phyloP scores from a whole-genome alignment of 2,113 vertebrate species.

The Myxocyprinus asiaticus region DNA sequence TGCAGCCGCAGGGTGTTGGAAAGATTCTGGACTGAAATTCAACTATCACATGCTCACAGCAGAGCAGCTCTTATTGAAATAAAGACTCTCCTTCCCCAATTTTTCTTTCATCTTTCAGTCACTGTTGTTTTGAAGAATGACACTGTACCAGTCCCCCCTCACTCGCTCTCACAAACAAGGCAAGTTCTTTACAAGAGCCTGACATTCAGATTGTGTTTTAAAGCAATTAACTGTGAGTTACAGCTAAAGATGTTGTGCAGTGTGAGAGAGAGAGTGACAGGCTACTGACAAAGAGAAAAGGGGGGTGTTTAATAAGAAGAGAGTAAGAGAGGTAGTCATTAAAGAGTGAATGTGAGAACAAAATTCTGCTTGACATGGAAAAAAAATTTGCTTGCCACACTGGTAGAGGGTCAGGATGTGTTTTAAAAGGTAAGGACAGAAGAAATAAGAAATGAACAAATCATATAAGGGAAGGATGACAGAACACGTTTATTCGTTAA shows the following conservation, averaged over 20 bases:
- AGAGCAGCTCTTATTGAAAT: not conserved
- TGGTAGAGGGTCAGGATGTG: not conserved
- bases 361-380: not conserved
- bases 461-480: not conserved
- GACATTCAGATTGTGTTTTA: not conserved
- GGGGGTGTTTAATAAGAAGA: not conserved
- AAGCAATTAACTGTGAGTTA: not conserved
- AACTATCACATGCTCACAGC: not conserved
- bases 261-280: not conserved
- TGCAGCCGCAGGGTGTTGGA: too few species aligned
- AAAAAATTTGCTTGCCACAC: conserved; percentile 17
- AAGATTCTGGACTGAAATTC: too few species aligned
- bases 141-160: not conserved
- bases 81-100: not conserved
- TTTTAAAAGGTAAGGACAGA: not conserved
- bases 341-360: conserved; percentile 14
- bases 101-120: not conserved
- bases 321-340: conserved; percentile 37
- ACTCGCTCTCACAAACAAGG: not conserved
- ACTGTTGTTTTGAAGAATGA: not conserved
- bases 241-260: not conserved
- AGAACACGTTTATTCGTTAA: not conserved
- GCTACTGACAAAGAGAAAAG: not conserved
- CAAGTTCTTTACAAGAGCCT: conserved; percentile 1
- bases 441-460: not conserved